Evolutionary conservation across 2,797 vertebrate species (phyloP).

Genomic region (Eurystomus glaucurus): DNA sequence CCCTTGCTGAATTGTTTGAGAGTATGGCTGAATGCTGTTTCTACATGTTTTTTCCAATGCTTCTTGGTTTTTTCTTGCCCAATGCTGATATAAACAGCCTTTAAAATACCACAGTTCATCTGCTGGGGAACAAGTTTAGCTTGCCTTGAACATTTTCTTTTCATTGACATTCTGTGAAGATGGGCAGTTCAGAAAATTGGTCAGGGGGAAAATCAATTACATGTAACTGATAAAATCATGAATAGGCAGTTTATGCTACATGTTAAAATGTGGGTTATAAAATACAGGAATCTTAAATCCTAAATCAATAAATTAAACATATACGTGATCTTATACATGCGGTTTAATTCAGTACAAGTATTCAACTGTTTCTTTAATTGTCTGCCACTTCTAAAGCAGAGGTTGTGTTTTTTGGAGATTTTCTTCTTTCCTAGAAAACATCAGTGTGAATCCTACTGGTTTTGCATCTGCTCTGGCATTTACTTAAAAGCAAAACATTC

Average conservation of each 20-base stretch:
- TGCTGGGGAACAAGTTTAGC: neutral
- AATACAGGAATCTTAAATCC: neutral
- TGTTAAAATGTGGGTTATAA: neutral
- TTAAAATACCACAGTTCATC: neutral
- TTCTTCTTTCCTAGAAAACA: slow-evolving; percentile 59
- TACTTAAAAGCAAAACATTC: slow-evolving; percentile 59
- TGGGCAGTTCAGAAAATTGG: neutral
- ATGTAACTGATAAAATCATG: neutral
- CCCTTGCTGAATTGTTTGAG: neutral
- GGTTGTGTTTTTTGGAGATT: slow-evolving; percentile 22
- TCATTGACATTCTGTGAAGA: neutral
- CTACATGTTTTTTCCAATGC: neutral
- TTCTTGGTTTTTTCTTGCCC: neutral
- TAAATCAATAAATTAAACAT: slow-evolving; percentile 12
- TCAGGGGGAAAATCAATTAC: neutral
- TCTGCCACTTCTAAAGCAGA: slow-evolving; percentile 9
- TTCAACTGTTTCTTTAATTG: slow-evolving; percentile 24
- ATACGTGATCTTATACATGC: neutral
- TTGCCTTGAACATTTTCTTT: neutral
- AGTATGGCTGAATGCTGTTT: neutral
- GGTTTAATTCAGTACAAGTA: slow-evolving; percentile 5
- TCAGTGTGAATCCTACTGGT: slow-evolving; percentile 30
- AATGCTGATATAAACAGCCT: neutral
- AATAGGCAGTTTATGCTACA: neutral
- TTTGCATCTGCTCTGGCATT: slow-evolving; percentile 48